These are phyloP conservation scores for Ispidina picta DNA, from an alignment of 2,797 vertebrate species.

Conservation along the genomic window DNA sequence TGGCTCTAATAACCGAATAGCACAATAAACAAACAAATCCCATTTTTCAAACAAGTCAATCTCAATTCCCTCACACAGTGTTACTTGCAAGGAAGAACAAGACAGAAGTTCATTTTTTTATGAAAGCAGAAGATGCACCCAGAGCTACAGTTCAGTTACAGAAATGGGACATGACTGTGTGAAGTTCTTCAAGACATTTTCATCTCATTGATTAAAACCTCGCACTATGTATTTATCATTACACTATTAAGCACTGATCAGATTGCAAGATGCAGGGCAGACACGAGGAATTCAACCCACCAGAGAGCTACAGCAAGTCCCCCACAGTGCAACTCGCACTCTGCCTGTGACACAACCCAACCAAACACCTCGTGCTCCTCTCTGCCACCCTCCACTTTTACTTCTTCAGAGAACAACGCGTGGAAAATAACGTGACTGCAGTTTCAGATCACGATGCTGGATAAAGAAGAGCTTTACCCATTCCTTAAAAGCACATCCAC, in stretches of 20 bases:
- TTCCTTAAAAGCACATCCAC: not conserved
- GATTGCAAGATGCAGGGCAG: no score
- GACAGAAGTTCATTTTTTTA: not conserved
- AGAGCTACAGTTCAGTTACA: fast-evolving
- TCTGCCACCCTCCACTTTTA: not conserved
- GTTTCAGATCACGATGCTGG: not conserved
- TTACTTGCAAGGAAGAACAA: not conserved
- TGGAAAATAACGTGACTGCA: not conserved
- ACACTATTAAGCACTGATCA: not conserved
- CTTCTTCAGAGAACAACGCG: fast-evolving
- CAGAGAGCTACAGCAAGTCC: not conserved
- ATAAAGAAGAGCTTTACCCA: not conserved
- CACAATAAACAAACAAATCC: not conserved
- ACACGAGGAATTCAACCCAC: not conserved
- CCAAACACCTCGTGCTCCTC: no score
- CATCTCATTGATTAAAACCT: not conserved
- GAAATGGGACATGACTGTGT: fast-evolving
- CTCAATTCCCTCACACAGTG: not conserved
- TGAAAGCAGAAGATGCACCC: not conserved
- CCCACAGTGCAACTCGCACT: not conserved
- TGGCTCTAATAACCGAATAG: not conserved
- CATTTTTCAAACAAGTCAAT: not conserved
- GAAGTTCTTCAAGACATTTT: not conserved
- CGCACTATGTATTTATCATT: not conserved
- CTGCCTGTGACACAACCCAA: not conserved